phyloP scores from a whole-genome alignment of 2,113 vertebrate species.

The Cinclus mexicanus region DNA sequence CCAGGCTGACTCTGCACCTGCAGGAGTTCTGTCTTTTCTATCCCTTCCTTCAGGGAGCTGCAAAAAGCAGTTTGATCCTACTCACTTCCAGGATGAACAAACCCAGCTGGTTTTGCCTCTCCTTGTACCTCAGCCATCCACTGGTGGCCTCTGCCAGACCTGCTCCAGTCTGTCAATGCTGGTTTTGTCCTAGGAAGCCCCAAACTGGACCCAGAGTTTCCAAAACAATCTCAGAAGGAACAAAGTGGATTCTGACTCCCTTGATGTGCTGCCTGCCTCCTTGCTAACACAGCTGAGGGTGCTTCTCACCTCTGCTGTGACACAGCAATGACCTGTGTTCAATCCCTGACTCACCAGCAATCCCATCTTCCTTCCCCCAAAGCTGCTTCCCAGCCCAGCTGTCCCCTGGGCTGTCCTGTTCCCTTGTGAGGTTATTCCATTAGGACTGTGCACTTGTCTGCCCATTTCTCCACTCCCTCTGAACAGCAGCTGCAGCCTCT shows the following conservation, averaged over 20 bases:
- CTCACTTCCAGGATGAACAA: background rate
- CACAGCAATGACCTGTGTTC: background rate
- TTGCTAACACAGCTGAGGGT: background rate
- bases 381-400: background rate
- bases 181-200: background rate
- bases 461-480: background rate
- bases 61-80: background rate
- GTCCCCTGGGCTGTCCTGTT: background rate
- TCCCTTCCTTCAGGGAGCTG: background rate
- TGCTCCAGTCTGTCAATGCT: background rate
- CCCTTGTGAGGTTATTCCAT: background rate
- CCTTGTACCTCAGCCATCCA: rapidly evolving
- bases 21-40: background rate
- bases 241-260: background rate
- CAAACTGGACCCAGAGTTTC: background rate
- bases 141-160: background rate
- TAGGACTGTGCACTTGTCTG: background rate
- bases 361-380: background rate
- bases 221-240: background rate
- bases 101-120: background rate
- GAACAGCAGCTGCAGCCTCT: conserved; percentile 26
- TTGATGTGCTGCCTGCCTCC: background rate
- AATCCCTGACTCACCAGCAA: background rate
- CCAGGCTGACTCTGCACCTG: background rate
- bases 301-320: background rate